These are phyloP conservation scores for Colletes gigas DNA, from an alignment of 1,140 invertebrate genomes.

Conservation along the genomic window DNA sequence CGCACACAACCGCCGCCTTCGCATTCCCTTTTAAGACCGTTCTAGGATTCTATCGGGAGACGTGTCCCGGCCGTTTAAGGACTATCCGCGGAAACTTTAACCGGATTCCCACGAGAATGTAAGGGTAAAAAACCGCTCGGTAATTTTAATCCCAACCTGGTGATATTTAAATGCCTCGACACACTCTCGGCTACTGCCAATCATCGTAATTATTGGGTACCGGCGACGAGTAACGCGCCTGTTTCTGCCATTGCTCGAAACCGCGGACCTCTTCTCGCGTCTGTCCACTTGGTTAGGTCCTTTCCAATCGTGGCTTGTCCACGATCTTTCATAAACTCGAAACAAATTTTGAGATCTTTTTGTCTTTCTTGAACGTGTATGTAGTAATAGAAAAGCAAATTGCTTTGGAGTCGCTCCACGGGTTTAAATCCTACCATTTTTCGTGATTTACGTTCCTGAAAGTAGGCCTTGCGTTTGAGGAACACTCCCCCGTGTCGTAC, in stretches of 20 bases:
- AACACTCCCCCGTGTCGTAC: no score
- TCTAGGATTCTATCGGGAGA: neutral
- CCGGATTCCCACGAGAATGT: constrained; percentile 8
- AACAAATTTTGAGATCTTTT: no score
- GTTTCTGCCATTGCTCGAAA: neutral
- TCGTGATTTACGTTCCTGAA: no score
- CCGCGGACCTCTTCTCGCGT: neutral
- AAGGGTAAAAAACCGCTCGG: neutral
- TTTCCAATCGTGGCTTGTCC: no score
- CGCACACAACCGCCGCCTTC: neutral
- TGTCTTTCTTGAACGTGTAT: no score
- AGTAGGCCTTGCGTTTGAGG: no score
- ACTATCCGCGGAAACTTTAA: neutral
- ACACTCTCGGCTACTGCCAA: constrained; percentile 38
- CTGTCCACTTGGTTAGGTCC: neutral
- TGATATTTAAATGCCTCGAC: constrained; percentile 58
- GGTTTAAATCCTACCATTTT: no score
- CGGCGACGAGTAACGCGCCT: neutral
- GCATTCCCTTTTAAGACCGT: neutral
- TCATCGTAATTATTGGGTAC: constrained; percentile 49
- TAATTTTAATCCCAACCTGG: constrained; percentile 26
- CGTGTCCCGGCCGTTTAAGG: neutral
- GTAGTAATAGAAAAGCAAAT: no score
- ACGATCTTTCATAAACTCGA: no score
- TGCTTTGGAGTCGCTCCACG: no score